Evolutionary conservation across 2,113 vertebrate species (phyloP).

Genomic region (Ciconia maguari): DNA sequence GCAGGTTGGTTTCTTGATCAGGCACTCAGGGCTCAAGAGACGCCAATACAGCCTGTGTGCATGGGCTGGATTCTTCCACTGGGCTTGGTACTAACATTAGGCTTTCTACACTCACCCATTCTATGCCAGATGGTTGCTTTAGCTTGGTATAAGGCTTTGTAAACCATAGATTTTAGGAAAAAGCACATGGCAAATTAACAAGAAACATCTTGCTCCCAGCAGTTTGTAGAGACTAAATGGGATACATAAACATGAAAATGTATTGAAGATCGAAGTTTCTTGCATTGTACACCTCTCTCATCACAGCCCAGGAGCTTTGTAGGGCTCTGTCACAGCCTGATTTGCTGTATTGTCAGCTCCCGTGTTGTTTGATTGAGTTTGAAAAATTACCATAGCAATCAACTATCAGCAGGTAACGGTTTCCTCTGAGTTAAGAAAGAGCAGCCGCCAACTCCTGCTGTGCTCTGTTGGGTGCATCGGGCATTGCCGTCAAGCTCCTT

Average conservation of each 20-base stretch:
- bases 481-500: background rate
- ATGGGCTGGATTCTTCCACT: background rate
- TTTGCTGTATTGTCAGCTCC: background rate
- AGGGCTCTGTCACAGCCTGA: background rate
- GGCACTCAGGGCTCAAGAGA: background rate
- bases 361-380: background rate
- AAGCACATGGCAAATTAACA: background rate
- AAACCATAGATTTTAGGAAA: background rate
- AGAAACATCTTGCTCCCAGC: background rate
- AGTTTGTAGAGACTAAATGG: background rate
- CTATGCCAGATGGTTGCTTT: fast-evolving
- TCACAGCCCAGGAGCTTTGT: fast-evolving
- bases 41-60: fast-evolving
- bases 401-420: background rate
- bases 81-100: background rate
- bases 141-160: background rate
- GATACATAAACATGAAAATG: fast-evolving
- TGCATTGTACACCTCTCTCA: background rate
- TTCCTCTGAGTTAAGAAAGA: background rate
- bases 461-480: background rate
- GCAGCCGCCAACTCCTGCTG: background rate
- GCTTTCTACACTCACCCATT: background rate
- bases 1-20: background rate
- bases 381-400: background rate
- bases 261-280: background rate